These are phyloP conservation scores for Scortum barcoo DNA, from an alignment of 2,113 vertebrate species.

Conservation along the genomic window DNA sequence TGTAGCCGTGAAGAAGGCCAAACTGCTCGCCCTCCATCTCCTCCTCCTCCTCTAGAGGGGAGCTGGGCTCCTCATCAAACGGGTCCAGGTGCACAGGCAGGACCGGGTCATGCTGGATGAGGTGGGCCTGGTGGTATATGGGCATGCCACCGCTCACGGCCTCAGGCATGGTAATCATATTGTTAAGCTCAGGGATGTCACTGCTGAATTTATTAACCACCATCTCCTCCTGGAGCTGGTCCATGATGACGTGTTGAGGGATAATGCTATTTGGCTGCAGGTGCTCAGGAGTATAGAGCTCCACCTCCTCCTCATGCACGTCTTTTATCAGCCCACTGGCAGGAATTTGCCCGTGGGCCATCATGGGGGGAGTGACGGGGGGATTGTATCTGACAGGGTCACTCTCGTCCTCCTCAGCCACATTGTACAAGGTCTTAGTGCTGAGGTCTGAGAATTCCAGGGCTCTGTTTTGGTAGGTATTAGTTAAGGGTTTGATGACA, in stretches of 20 bases:
- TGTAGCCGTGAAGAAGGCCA: slow-evolving; percentile 91
- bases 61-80: slow-evolving; percentile 84
- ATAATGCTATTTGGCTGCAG: slow-evolving; percentile 81
- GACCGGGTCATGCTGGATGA: slow-evolving; percentile 82
- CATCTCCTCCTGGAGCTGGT: slow-evolving; percentile 86
- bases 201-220: slow-evolving; percentile 80
- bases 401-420: slow-evolving; percentile 90
- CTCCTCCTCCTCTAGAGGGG: slow-evolving; percentile 78
- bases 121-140: slow-evolving; percentile 80
- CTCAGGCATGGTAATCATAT: slow-evolving; percentile 79
- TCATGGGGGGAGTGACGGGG: slow-evolving; percentile 87
- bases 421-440: slow-evolving; percentile 94
- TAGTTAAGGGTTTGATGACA: slow-evolving; percentile 99
- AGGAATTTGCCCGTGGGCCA: slow-evolving; percentile 86
- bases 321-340: slow-evolving; percentile 71
- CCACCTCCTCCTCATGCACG: slow-evolving; percentile 78
- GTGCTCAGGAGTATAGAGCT: slow-evolving; percentile 86
- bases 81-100: slow-evolving; percentile 83
- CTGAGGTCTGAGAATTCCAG: slow-evolving; percentile 94
- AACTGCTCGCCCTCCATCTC: slow-evolving; percentile 87
- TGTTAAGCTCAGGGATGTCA: slow-evolving; percentile 82
- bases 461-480: slow-evolving; percentile 90
- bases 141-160: slow-evolving; percentile 78
- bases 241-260: slow-evolving; percentile 82
- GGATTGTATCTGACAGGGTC: slow-evolving; percentile 85